Conservation (phyloP, 1,140 invertebrate genomes). For the Zophobas atratus region DNA sequence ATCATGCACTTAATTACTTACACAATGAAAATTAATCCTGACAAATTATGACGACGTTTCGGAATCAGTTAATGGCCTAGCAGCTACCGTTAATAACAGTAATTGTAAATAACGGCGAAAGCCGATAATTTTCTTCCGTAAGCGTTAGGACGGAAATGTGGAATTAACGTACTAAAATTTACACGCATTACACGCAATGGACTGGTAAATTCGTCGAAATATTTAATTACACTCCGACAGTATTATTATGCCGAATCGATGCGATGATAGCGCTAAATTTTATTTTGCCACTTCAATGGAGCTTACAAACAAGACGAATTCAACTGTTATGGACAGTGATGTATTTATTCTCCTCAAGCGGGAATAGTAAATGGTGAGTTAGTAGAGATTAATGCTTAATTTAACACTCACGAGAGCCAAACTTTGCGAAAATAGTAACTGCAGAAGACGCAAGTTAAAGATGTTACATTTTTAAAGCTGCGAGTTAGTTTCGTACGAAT, state of each 20-base stretch:
- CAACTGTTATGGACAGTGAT: constrained; percentile 22
- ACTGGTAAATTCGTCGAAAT: too few relatives aligned
- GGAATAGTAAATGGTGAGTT: constrained; percentile 7
- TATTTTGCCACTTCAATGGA: neutral
- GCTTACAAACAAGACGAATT: constrained; percentile 10
- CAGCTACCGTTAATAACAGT: neutral
- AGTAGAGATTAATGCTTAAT: constrained; percentile 20
- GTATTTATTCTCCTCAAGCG: constrained; percentile 12
- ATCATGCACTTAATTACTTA: constrained; percentile 37
- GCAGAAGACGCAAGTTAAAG: too few relatives aligned
- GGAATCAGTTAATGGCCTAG: constrained; percentile 14
- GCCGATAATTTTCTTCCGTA: neutral
- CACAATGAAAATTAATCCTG: constrained; percentile 42
- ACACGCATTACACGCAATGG: too few relatives aligned
- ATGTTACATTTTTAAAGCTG: too few relatives aligned
- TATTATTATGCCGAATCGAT: too few relatives aligned
- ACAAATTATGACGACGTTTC: constrained; percentile 25
- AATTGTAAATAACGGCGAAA: constrained; percentile 6
- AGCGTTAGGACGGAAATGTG: too few relatives aligned
- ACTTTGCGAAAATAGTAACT: neutral
- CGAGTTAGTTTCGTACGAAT: too few relatives aligned
- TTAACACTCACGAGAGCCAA: constrained; percentile 14
- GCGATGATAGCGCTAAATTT: constrained; percentile 17
- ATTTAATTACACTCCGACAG: too few relatives aligned
- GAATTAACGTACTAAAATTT: neutral